Evolutionary conservation across 2,888 invertebrate species (phyloP).

Genomic region (Drosophila cracens): DNA sequence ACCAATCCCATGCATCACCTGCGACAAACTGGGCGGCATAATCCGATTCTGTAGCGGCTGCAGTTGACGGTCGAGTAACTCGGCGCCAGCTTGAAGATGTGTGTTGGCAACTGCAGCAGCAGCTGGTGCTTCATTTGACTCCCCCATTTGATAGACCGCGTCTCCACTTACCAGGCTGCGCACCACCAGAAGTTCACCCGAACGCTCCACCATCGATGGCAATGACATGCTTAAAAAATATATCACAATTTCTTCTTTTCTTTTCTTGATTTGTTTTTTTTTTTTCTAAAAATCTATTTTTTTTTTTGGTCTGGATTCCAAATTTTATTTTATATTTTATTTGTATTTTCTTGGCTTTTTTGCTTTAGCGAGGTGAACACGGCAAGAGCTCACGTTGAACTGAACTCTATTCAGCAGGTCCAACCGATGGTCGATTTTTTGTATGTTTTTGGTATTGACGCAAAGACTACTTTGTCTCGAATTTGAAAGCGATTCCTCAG

Average conservation of each 20-base stretch:
- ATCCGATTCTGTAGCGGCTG: constrained; percentile 18
- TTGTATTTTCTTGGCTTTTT: neutral
- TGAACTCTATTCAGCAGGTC: constrained; percentile 32
- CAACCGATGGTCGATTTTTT: constrained; percentile 37
- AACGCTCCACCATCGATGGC: constrained; percentile 88
- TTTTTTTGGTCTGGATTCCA: neutral
- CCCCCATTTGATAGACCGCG: constrained; percentile 85
- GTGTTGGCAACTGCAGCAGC: neutral
- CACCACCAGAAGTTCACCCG: constrained; percentile 87
- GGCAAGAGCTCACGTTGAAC: constrained; percentile 28
- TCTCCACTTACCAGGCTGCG: constrained; percentile 86
- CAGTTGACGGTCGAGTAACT: constrained; percentile 37
- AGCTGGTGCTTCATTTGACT: constrained; percentile 12
- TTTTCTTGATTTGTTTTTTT: neutral
- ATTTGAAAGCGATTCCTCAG: constrained; percentile 35
- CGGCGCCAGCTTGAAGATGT: constrained; percentile 20
- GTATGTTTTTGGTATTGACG: constrained; percentile 18
- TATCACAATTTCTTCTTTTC: neutral
- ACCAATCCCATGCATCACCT: constrained; percentile 3
- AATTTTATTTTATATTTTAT: constrained; percentile 1
- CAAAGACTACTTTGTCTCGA: constrained; percentile 57
- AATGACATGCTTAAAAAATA: constrained; percentile 83
- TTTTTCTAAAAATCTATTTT: neutral
- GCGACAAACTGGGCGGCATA: neutral
- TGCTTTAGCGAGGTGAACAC: constrained; percentile 40